Base-by-base conservation (phyloP, 2,113 vertebrate genomes). In the Rafetus swinhoei region DNA sequence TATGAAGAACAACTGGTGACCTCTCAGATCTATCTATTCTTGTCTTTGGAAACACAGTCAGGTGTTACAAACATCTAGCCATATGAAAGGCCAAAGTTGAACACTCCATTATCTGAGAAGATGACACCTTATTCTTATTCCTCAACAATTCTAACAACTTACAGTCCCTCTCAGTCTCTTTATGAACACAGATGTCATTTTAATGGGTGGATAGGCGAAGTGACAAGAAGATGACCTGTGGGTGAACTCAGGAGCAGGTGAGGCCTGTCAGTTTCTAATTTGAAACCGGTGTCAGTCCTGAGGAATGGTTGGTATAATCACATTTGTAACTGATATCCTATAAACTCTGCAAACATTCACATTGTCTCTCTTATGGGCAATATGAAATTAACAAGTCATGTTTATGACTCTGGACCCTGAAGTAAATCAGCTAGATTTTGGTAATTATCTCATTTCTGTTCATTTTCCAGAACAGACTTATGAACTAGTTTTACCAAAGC, bases 221-320 rank as follows among this genome's bases (percentile, higher is more conserved):
- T 97, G 96, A 97, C 95, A 98, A 96, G 97, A 96, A 94, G 95
- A 95, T 99, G 99, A 99, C 99, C 99, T 97, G 91, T 93, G 92
- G 55, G 93, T 98, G 98, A 99, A 98, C 99, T 97, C 96, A 96
- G 97, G 97, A 97, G 95, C 97, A 98, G 98, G 98, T 99, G 98
- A 98, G 96, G 91, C 82, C 95, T 97, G 98, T 98, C 98, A 97
- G 97, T 97, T 98, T 98, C 98, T 99, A 98, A 99, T 98, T 98
- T 98, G 98, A 97, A 98, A 97, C 95, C 94, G 90, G 96, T 98
- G 98, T 98, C 98, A 98, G 97, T 93, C 93, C 95, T 98, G 97
- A 98, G 95, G 94, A 98, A 98, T 97, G 98, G 94, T 95, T 96
- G 94, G 91, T 92, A 94, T 97, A 97, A 98, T 98, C 98, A 97